Evolutionary conservation across 2,888 invertebrate genomes (phyloP).

Genomic region (Leucozona laternaria): DNA sequence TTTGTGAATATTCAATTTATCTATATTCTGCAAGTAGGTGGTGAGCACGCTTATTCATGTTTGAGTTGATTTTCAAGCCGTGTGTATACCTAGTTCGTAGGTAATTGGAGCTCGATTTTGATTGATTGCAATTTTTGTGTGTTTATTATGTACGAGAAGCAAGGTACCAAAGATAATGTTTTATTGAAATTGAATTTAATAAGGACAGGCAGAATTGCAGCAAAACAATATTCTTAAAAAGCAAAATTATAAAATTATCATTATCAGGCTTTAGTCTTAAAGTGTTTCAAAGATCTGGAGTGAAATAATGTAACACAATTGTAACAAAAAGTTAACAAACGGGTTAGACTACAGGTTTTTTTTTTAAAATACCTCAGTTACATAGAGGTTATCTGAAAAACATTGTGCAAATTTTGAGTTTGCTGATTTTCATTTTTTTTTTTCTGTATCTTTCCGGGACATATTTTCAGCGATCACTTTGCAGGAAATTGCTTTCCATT

Average conservation of each 20-base stretch:
- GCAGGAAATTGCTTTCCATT: too few species aligned
- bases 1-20: conserved; percentile 37
- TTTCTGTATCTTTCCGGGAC: too few species aligned
- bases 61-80: neutral
- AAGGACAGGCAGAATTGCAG: neutral
- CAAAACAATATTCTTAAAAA: neutral
- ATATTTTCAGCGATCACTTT: too few species aligned
- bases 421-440: too few species aligned
- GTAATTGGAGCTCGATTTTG: conserved; percentile 59
- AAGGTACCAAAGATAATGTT: neutral
- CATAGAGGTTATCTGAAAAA: too few species aligned
- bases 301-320: too few species aligned
- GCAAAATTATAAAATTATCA: neutral
- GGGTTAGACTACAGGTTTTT: too few species aligned
- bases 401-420: too few species aligned
- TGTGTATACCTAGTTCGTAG: conserved; percentile 45
- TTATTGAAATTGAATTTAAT: neutral
- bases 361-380: too few species aligned
- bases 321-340: too few species aligned
- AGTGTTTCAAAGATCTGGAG: neutral
- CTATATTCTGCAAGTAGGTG: neutral
- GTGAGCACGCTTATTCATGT: neutral
- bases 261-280: neutral
- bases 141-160: neutral
- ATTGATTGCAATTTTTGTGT: conserved; percentile 48